Percentiles rank a stretch among this genome's conserved stretches.
phyloP scores from a whole-genome alignment of 1,140 invertebrate genomes.

The Leptonema lineaticorne region DNA sequence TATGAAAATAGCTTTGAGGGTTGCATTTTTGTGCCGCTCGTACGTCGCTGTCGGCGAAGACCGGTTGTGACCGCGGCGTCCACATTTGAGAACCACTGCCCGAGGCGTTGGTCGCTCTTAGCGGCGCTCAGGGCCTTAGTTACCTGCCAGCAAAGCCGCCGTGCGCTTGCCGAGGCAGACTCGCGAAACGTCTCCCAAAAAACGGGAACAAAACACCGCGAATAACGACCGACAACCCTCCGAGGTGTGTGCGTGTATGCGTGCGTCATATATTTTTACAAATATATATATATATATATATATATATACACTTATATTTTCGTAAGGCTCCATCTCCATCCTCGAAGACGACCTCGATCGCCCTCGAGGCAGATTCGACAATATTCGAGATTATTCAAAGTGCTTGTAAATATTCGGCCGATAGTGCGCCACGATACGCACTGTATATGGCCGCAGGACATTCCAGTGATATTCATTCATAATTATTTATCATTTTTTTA shows the following conservation, averaged over 20 bases:
- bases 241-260: too few species aligned
- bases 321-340: not conserved
- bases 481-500: not conserved
- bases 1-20: not conserved
- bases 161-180: conserved; percentile 27
- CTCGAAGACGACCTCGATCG: not conserved
- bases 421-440: too few species aligned
- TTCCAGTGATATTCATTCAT: not conserved
- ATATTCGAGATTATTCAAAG: not conserved
- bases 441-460: not conserved
- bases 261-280: too few species aligned
- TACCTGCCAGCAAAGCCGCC: conserved; percentile 25
- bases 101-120: conserved; percentile 24
- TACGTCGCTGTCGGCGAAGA: not conserved
- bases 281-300: not conserved
- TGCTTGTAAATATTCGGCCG: not conserved
- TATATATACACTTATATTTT: not conserved
- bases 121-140: conserved; percentile 30
- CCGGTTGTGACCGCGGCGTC: not conserved
- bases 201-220: conserved; percentile 13
- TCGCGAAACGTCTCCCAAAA: not conserved
- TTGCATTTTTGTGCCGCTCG: not conserved
- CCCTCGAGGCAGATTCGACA: conserved; percentile 1
- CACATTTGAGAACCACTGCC: conserved; percentile 27
- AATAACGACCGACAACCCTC: not conserved